Evolutionary conservation across 2,888 invertebrate species (phyloP).

Genomic region (Drosophila quinaria): DNA sequence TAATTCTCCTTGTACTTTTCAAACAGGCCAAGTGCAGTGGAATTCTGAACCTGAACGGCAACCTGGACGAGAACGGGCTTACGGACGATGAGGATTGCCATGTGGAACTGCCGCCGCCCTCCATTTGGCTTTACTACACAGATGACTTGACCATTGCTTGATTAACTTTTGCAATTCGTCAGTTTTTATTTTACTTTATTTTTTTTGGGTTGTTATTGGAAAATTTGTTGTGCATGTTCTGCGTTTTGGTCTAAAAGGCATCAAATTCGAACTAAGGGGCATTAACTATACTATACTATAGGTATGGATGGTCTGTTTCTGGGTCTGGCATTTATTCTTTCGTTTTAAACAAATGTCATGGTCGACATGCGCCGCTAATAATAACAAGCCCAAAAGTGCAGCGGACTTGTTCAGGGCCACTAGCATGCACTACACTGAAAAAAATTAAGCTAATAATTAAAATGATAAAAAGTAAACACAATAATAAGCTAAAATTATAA

Average conservation of each 20-base stretch:
- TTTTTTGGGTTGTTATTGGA: constrained; percentile 32
- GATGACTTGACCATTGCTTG: constrained; percentile 85
- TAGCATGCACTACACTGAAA: constrained; percentile 31
- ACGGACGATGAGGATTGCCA: constrained; percentile 70
- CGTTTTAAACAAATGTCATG: constrained; percentile 71
- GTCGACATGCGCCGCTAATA: constrained; percentile 70
- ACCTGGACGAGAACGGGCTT: constrained; percentile 83
- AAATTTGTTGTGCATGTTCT: constrained; percentile 60
- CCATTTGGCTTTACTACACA: constrained; percentile 84
- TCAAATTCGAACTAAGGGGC: constrained; percentile 28
- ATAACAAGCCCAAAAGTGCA: constrained; percentile 69
- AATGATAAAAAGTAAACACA: background rate
- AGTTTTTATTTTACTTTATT: constrained; percentile 15
- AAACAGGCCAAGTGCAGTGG: constrained; percentile 64
- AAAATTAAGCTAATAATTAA: background rate
- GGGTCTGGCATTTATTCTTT: constrained; percentile 47
- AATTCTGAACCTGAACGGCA: constrained; percentile 68
- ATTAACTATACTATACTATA: constrained; percentile 1
- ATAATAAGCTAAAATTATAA: background rate
- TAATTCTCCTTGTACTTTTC: background rate
- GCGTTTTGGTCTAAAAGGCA: constrained; percentile 38
- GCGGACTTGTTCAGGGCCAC: constrained; percentile 59
- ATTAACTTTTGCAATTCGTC: constrained; percentile 36
- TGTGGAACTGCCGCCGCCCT: constrained; percentile 78
- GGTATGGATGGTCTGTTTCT: constrained; percentile 9